These are phyloP conservation scores for Cataglyphis hispanica DNA, from an alignment of 1,140 invertebrate species.

Conservation along the genomic window DNA sequence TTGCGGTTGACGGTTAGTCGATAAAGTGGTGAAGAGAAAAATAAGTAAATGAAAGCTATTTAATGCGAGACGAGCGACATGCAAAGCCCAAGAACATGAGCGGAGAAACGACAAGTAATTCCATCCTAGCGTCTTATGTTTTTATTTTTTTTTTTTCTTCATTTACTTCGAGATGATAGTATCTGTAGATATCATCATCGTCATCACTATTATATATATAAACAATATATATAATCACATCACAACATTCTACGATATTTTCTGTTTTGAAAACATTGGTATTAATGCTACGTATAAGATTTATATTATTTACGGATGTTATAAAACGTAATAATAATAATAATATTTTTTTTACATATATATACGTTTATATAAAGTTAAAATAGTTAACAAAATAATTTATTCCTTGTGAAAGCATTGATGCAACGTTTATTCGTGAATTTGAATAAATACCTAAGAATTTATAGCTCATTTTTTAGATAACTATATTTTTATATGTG, in stretches of 20 bases:
- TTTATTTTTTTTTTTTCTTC: neutral
- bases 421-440: neutral
- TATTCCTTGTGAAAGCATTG: neutral
- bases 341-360: neutral
- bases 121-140: neutral
- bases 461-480: neutral
- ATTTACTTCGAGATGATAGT: slow-evolving; percentile 26
- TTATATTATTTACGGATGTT: neutral
- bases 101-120: slow-evolving; percentile 46
- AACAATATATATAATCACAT: slow-evolving; percentile 29
- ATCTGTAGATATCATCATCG: slow-evolving; percentile 10
- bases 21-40: slow-evolving; percentile 41
- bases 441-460: neutral
- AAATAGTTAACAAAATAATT: neutral
- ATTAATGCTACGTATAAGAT: neutral
- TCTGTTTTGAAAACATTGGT: neutral
- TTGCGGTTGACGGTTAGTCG: slow-evolving; percentile 27
- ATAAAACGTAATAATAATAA: no score
- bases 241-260: neutral
- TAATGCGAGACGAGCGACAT: slow-evolving; percentile 27
- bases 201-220: slow-evolving; percentile 22
- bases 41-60: slow-evolving; percentile 62
- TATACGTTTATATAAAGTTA: no score
- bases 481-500: neutral
- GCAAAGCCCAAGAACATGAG: slow-evolving; percentile 53